Evolutionary conservation across 1,140 invertebrate species (phyloP).

Genomic region (Anagrus nilaparvatae): DNA sequence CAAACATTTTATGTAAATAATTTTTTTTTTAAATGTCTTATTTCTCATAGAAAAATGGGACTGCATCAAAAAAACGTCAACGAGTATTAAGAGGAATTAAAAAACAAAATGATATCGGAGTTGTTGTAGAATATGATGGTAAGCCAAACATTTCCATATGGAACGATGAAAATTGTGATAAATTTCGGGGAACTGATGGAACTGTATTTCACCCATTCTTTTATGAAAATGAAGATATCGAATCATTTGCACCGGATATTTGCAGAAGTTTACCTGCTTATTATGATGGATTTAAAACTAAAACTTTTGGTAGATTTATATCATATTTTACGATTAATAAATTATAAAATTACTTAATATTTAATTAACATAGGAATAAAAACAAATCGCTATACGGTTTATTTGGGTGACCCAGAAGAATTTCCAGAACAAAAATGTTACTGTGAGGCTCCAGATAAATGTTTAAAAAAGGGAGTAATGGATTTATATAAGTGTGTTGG

Average conservation of each 20-base stretch:
- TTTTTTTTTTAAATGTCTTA: too few species aligned
- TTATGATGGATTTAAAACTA: too few species aligned
- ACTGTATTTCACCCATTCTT: slow-evolving; percentile 61
- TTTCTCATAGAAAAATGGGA: slow-evolving; percentile 17
- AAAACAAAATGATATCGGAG: slow-evolving; percentile 52
- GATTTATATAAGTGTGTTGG: slow-evolving; percentile 56
- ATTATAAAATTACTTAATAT: too few species aligned
- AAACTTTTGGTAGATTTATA: too few species aligned
- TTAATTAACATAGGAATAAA: slow-evolving; percentile 57
- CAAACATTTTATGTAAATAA: too few species aligned
- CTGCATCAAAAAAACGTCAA: not conserved
- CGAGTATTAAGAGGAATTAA: slow-evolving; percentile 40
- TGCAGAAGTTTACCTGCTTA: slow-evolving; percentile 49
- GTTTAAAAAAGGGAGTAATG: slow-evolving; percentile 59
- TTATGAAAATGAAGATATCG: slow-evolving; percentile 45
- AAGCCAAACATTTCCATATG: slow-evolving; percentile 46
- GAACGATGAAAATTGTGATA: slow-evolving; percentile 50
- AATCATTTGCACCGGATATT: slow-evolving; percentile 50
- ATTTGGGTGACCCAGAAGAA: slow-evolving; percentile 56
- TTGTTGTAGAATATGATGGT: slow-evolving; percentile 49
- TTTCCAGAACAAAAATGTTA: slow-evolving; percentile 62
- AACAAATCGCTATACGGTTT: slow-evolving; percentile 53
- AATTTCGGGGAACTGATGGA: slow-evolving; percentile 56
- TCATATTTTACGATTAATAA: too few species aligned
- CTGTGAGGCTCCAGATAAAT: slow-evolving; percentile 54